Conservation (phyloP, 2,113 vertebrate species). For the Oncorhynchus clarkii region DNA sequence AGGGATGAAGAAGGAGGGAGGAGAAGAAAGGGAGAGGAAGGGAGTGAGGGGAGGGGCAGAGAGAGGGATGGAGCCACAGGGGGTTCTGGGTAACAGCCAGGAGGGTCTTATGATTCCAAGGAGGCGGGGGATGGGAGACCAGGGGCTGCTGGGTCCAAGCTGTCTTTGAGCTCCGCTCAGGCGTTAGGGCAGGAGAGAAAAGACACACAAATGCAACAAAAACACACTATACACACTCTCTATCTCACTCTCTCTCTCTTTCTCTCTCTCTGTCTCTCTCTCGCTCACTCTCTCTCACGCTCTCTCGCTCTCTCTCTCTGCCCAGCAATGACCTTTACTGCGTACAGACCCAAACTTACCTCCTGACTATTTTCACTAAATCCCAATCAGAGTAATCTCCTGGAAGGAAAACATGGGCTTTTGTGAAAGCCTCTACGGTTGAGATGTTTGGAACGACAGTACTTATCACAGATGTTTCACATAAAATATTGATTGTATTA, state of each 20-base stretch:
- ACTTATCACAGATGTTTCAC: no score
- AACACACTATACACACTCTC: not conserved
- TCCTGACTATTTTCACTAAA: not conserved
- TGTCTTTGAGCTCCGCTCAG: constrained; percentile 25
- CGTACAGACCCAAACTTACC: not conserved
- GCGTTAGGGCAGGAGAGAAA: constrained; percentile 12
- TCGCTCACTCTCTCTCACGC: not conserved
- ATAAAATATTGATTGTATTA: no score
- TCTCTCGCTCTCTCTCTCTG: no score
- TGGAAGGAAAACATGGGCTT: no score
- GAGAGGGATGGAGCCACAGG: not conserved
- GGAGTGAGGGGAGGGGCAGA: not conserved
- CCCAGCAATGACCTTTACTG: not conserved
- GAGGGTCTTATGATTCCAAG: constrained; percentile 14
- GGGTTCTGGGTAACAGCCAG: constrained; percentile 16
- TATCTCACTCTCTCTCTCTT: no score
- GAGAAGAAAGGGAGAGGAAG: not conserved
- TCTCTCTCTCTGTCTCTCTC: not conserved
- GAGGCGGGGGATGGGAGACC: not conserved
- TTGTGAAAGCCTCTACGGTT: no score
- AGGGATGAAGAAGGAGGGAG: not conserved
- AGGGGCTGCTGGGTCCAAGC: constrained; percentile 23
- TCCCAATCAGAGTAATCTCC: not conserved
- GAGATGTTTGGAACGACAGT: no score
- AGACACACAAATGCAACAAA: not conserved